Evolutionary conservation across 2,888 invertebrate genomes (phyloP).

Genomic region (Euclidia mi): DNA sequence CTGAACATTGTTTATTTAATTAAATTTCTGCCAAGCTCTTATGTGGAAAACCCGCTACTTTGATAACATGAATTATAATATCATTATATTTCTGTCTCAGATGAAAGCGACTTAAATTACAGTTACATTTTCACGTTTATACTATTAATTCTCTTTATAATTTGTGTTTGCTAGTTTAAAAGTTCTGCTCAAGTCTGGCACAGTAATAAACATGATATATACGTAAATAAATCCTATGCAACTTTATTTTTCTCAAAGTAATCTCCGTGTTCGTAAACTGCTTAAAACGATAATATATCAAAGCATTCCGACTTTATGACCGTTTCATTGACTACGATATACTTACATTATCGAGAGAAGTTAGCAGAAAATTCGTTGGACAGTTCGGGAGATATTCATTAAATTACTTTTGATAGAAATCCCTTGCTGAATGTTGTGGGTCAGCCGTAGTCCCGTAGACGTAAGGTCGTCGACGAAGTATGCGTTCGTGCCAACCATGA

Average conservation of each 20-base stretch:
- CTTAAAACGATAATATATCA: constrained; percentile 21
- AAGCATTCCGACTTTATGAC: constrained; percentile 24
- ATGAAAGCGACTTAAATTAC: constrained; percentile 16
- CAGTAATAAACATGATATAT: constrained; percentile 38
- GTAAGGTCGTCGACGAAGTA: too few relatives aligned
- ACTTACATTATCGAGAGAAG: background rate
- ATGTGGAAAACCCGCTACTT: constrained; percentile 18
- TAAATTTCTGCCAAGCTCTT: constrained; percentile 32
- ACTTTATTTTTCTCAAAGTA: constrained; percentile 28
- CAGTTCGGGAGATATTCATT: constrained; percentile 13
- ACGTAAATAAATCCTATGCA: constrained; percentile 14
- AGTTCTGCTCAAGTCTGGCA: constrained; percentile 22
- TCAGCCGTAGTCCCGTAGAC: too few relatives aligned
- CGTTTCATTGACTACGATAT: constrained; percentile 17
- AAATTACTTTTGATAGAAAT: constrained; percentile 5
- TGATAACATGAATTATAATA: constrained; percentile 24
- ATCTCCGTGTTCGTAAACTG: constrained; percentile 15
- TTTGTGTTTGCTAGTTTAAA: constrained; percentile 25
- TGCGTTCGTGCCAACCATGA: too few relatives aligned
- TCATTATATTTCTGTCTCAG: constrained; percentile 14
- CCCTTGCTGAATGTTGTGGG: background rate
- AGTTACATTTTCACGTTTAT: constrained; percentile 16
- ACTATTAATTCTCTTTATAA: constrained; percentile 43
- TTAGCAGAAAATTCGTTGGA: constrained; percentile 1
- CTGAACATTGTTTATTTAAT: constrained; percentile 38